Evolutionary conservation across 1,140 invertebrate genomes (phyloP), one percentile per base, ranked within the genome.

Genomic region (Brachionus paranguensis): DNA sequence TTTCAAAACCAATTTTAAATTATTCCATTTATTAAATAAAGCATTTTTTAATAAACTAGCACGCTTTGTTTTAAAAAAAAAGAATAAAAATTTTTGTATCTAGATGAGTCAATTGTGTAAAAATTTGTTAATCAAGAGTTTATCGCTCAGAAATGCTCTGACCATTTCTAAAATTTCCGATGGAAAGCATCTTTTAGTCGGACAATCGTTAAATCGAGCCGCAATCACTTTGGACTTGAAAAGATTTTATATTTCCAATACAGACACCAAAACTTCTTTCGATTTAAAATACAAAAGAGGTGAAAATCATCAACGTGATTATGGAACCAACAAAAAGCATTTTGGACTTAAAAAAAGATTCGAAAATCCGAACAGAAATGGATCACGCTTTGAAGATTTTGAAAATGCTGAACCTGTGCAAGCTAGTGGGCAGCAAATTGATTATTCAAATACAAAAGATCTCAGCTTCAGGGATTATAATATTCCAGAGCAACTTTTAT

Each of bases 341-440:
- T 50, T 50, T 3, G 47, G 14, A 29, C 20, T 6, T 14, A 72
- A 43, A 72, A 72, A 14, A 43, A 41, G 45, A 5, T 37, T 24
- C n/a, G 45, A 76, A 50, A n/a, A 37, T 50, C 10, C 43, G 14
- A 37, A 76, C 43, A 76, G 72, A 76, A 50, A 12, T 50, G 72
- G 72, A 1, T 76, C 72, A 20, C 17, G 27, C 12, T 53, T 64
- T 33, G 78, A 81, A 64, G 78, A 81, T 12, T 81, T 81, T 68
- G 53, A 81, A 64, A 37, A 81, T 64, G 50, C 78, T 6, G 29
- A 41, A 37, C 78, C 78, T 20, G 53, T 81, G 12, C 20, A 64
- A 47, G n/a, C 78, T 20, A 81, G 8, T 45, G 78, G 78, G 3
- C 41, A 60, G 45, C 20, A 64, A 45, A 45, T 43, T 10, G 33